Evolutionary conservation across 2,888 invertebrate genomes (phyloP).

Genomic region (Amphipyra tragopoginis): DNA sequence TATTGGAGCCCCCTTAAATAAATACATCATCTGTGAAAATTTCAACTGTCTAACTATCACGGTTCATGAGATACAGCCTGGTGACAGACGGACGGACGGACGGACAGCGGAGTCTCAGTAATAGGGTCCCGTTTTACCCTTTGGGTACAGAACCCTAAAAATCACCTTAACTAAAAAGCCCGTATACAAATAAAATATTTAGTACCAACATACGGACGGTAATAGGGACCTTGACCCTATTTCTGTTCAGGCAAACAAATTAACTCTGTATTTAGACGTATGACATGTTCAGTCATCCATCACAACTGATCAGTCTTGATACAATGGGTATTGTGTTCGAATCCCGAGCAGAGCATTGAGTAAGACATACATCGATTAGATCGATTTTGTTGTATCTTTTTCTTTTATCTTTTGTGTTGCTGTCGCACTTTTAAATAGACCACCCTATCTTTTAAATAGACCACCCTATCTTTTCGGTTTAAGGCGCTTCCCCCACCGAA

Average conservation of each 20-base stretch:
- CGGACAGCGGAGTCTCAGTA: no score
- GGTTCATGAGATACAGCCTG: no score
- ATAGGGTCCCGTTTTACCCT: no score
- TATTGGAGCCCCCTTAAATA: no score
- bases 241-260: constrained; percentile 22
- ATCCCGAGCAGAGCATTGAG: constrained; percentile 54
- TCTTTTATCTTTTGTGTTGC: not conserved
- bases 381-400: not conserved
- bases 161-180: no score
- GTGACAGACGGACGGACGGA: no score
- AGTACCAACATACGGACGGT: not conserved
- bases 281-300: constrained; percentile 59
- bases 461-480: no score
- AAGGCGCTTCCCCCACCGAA: no score
- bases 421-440: no score
- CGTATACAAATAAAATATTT: not conserved
- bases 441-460: no score
- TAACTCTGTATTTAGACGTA: constrained; percentile 13
- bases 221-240: not conserved
- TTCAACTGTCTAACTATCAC: no score
- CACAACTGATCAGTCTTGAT: constrained; percentile 56
- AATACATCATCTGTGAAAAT: no score
- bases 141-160: not conserved
- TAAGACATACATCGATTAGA: constrained; percentile 30
- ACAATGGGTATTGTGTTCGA: constrained; percentile 67